Base-by-base conservation (phyloP, 2,113 vertebrate genomes). In the Hydrochoerus hydrochaeris region DNA sequence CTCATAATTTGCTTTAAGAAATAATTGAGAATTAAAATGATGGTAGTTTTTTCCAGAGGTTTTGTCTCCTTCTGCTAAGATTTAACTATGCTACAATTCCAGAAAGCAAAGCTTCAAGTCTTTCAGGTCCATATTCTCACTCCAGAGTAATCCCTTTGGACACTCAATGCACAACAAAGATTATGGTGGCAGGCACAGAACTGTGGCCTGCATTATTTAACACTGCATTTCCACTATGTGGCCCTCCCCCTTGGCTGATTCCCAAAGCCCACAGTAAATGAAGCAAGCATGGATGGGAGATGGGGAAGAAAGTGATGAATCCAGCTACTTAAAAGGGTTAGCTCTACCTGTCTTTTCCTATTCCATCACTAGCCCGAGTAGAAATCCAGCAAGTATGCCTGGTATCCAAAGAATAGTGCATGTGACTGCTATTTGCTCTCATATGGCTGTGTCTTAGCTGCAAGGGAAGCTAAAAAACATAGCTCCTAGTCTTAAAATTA, bases 1-100 rank as follows among this genome's bases (percentile, higher is more conserved):
- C 62, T 67, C 52, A 58, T 22, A 44, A 90, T 52, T 75, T 65
- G 38, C 77, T 75, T 89, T 90, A n/a, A 77, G 71, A 91, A 95
- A 44, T 81, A 91, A 90, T 19, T 87, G 83, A 91, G 62, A 95
- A 73, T 28, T 73, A 28, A 78, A 41, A 65, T 71, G 62, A 46
- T 62, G 60, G 35, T 60, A 62, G 44, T 60, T 86, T 88, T 73
- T 24, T 86, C 67, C 35, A 77, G 20, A 24, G 26, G 60, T 57
- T 86, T 60, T 87, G 32, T 60, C 82, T 85, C 28, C 22, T n/a
- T 73, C 2, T 32, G 12, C 41, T 69, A 49, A 46, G 69, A 67
- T 5, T 8, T 83, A 14, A 58, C 54, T 67, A 16, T 77, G n/a
- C 58, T 22, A 5, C 35, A 88, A 35, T 14, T 3, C 30, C 52